Evolutionary conservation across 2,888 invertebrate species (phyloP), one percentile per base, ranked within the genome.

Genomic region (Zygogramma bicolorata): DNA sequence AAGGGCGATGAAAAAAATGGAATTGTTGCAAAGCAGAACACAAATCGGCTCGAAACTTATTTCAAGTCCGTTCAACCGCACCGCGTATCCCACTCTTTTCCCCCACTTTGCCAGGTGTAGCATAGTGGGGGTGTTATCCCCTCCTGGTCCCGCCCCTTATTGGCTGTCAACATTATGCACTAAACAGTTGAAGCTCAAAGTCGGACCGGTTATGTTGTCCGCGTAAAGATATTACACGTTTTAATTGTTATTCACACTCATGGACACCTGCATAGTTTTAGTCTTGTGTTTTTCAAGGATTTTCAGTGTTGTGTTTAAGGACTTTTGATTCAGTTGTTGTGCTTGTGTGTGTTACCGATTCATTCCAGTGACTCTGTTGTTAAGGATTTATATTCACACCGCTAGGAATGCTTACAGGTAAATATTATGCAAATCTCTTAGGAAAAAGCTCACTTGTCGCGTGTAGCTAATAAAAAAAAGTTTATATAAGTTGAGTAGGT

Each of bases 141-240:
- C 86, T 82, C 86, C 84, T 78, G 80, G 85, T 82, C 84, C 86
- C 86, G 86, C 86, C 87, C 86, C 86, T 86, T 85, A 86, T 86
- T 86, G 86, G 85, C 86, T 86, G 85, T 86, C 85, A 86, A 86
- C 85, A 85, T 85, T 86, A 86, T 84, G 85, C 85, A 86, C 84
- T 85, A 86, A 86, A 86, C 87, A 87, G 87, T 87, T 84, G 85
- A 86, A 86, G 87, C 84, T 83, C 84, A 84, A 85, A 85, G 84
- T 82, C 83, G 85, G 85, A 84, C 84, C 85, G 85, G 86, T 85
- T 83, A 87, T 85, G 87, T 86, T 86, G 87, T 85, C 84, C 85
- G 85, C 84, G 85, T 82, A 82, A 84, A 83, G 84, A 83, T 81
- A 81, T 83, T 82, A 82, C 85, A 85, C 85, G 85, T 84, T 80